Evolutionary conservation across 1,140 invertebrate species (phyloP).

Genomic region (Luehdorfia chinensis): DNA sequence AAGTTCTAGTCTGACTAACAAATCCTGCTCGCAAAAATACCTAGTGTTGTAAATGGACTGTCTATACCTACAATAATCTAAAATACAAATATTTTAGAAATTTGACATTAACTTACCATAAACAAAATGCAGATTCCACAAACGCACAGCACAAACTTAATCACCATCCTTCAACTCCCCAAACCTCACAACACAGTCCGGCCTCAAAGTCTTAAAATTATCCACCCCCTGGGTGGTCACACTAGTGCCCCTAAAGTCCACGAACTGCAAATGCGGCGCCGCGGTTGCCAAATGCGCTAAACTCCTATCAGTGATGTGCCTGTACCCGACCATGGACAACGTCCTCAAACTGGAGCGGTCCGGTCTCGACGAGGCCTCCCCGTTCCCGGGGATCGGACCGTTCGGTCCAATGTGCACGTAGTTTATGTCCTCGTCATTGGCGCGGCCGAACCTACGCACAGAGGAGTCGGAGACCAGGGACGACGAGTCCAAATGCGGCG

Average conservation of each 20-base stretch:
- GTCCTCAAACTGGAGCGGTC: slow-evolving; percentile 45
- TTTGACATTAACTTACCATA: no score
- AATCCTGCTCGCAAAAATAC: no score
- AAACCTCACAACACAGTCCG: slow-evolving; percentile 40
- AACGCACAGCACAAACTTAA: no score
- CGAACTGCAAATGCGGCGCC: slow-evolving; percentile 76
- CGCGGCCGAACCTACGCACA: slow-evolving; percentile 43
- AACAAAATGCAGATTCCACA: no score
- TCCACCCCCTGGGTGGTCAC: slow-evolving; percentile 78
- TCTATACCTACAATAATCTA: no score
- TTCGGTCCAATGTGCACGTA: slow-evolving; percentile 46
- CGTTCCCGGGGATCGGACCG: slow-evolving; percentile 17
- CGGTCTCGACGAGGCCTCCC: slow-evolving; percentile 26
- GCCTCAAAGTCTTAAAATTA: slow-evolving; percentile 61
- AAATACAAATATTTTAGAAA: no score
- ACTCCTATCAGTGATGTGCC: slow-evolving; percentile 80
- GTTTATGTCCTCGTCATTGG: slow-evolving; percentile 45
- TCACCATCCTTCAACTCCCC: slow-evolving; percentile 22
- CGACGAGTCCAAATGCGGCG: slow-evolving; percentile 23
- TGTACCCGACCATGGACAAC: slow-evolving; percentile 78
- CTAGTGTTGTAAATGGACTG: no score
- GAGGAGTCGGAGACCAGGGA: slow-evolving; percentile 46
- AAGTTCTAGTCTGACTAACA: no score
- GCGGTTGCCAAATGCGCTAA: slow-evolving; percentile 79
- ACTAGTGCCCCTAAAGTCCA: slow-evolving; percentile 80